Percentiles rank a stretch among this genome's conserved stretches.
Evolutionary conservation across 2,113 vertebrate genomes (phyloP).

Genomic region (Callospermophilus lateralis): DNA sequence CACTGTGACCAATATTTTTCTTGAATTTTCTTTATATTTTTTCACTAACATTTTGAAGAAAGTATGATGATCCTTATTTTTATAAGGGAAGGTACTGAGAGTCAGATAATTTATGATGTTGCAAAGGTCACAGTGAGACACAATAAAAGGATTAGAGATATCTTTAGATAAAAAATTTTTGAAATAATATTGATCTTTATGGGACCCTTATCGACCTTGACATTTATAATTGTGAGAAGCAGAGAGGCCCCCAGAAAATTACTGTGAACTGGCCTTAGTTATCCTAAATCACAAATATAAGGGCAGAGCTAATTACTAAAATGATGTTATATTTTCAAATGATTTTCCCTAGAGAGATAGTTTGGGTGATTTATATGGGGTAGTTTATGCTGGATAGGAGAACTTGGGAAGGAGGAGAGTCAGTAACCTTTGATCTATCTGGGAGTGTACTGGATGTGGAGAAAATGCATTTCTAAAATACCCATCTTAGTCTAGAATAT

Average conservation of each 20-base stretch:
- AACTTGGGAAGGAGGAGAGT: not conserved
- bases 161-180: conserved; percentile 9
- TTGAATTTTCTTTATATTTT: not conserved
- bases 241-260: not conserved
- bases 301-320: not conserved
- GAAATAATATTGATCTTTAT: not conserved
- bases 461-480: not conserved
- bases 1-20: not conserved
- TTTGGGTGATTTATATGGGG: not conserved
- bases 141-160: not conserved
- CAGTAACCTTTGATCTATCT: not conserved
- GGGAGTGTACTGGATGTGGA: not conserved
- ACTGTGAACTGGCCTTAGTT: not conserved
- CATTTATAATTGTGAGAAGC: not conserved
- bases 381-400: not conserved
- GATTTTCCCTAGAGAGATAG: not conserved
- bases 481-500: not conserved
- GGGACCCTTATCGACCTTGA: not conserved
- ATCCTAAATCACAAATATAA: not conserved
- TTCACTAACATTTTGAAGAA: conserved; percentile 3
- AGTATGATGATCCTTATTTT: not conserved
- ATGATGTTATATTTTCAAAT: not conserved
- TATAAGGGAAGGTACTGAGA: not conserved
- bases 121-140: not conserved
- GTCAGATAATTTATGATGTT: not conserved